phyloP scores from a whole-genome alignment of 2,797 vertebrate species.

The Enteromius trimaculatus region DNA sequence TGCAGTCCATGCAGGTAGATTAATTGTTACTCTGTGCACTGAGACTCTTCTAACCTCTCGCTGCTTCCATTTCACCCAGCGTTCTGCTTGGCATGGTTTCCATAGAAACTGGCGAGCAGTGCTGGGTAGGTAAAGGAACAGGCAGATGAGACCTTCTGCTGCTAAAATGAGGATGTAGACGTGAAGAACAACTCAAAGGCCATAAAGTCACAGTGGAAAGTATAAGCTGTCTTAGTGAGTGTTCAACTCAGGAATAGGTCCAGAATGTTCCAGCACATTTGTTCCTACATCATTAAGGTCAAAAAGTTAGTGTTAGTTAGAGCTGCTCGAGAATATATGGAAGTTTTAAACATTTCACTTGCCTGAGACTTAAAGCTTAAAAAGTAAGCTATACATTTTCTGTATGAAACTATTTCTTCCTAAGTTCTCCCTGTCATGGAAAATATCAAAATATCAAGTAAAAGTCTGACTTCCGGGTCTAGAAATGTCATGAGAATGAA shows the following conservation, averaged over 20 bases:
- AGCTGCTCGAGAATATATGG: constrained; percentile 20
- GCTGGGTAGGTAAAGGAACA: constrained; percentile 65
- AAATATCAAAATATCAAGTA: not conserved
- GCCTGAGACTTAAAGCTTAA: constrained; percentile 21
- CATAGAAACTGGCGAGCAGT: constrained; percentile 76
- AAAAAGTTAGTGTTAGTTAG: constrained; percentile 44
- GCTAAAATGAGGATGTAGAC: constrained; percentile 73
- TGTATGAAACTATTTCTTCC: not conserved
- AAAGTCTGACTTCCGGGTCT: not conserved
- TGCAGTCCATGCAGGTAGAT: constrained; percentile 49
- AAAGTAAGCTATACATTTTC: not conserved
- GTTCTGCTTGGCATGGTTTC: constrained; percentile 73
- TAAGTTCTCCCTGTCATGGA: not conserved
- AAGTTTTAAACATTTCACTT: constrained; percentile 27
- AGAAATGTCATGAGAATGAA: not conserved
- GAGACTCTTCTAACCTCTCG: constrained; percentile 63
- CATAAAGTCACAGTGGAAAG: constrained; percentile 67
- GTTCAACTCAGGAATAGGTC: constrained; percentile 46
- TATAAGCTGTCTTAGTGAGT: constrained; percentile 69
- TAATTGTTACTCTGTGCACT: constrained; percentile 55
- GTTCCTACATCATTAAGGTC: constrained; percentile 57
- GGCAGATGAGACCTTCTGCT: constrained; percentile 63
- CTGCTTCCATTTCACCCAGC: constrained; percentile 71
- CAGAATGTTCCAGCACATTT: constrained; percentile 58
- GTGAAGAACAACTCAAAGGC: constrained; percentile 69